Evolutionary conservation across 2,797 vertebrate species (phyloP).

Genomic region (Brachymystax lenok): DNA sequence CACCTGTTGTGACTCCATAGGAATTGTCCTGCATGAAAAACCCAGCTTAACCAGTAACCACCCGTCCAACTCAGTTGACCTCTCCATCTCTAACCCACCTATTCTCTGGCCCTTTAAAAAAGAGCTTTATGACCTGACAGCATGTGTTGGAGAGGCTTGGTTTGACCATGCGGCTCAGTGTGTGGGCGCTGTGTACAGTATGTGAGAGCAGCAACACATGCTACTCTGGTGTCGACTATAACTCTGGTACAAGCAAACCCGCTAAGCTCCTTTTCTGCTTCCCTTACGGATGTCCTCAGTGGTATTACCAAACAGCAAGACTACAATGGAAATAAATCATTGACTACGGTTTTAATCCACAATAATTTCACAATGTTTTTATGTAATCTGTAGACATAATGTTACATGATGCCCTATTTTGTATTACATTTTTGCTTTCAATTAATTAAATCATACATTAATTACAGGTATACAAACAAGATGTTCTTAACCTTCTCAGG

Average conservation of each 20-base stretch:
- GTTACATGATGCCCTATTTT: not conserved
- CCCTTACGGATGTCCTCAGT: conserved; percentile 36
- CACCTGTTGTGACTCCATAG: conserved; percentile 72
- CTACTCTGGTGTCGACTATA: conserved; percentile 27
- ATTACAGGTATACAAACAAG: not conserved
- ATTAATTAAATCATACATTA: not conserved
- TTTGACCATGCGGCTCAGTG: conserved; percentile 17
- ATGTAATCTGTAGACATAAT: conserved; percentile 3
- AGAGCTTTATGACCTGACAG: conserved; percentile 50
- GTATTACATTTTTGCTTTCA: not conserved
- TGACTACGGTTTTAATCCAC: conserved; percentile 51
- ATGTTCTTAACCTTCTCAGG: not conserved
- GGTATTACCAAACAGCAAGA: conserved; percentile 19
- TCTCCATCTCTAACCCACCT: conserved; percentile 1
- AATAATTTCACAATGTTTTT: conserved; percentile 43
- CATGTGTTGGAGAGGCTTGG: conserved; percentile 51
- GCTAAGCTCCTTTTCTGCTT: conserved; percentile 63
- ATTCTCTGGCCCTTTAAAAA: conserved; percentile 42
- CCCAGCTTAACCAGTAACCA: conserved; percentile 45
- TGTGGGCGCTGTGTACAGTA: conserved; percentile 13
- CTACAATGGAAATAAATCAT: conserved; percentile 13
- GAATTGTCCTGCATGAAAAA: conserved; percentile 67
- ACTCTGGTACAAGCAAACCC: conserved; percentile 49
- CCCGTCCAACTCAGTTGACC: conserved; percentile 33
- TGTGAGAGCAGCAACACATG: conserved; percentile 57